A percentile compares a stretch with the other conserved stretches of the same genome.
These are phyloP conservation scores for Entomobrya multifasciata DNA, from an alignment of 2,888 invertebrate genomes.

Conservation along the genomic window DNA sequence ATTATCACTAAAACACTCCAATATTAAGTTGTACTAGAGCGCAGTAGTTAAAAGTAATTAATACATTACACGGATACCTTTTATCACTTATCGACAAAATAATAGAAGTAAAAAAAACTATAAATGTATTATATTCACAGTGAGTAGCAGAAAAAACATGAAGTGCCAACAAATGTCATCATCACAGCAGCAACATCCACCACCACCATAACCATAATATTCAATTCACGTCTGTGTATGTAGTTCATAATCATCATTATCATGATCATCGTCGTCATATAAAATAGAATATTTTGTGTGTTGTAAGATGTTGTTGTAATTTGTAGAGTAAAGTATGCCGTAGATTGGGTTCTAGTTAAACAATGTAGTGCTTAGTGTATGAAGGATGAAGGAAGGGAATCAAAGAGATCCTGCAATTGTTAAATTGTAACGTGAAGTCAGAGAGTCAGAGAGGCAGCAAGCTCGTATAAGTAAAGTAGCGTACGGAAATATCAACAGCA, in stretches of 20 bases:
- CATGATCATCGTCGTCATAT: neutral
- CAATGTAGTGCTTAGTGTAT: too few species aligned
- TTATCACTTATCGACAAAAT: neutral
- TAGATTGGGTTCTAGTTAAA: too few species aligned
- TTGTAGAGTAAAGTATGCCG: too few species aligned
- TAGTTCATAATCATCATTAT: neutral
- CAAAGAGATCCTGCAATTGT: too few species aligned
- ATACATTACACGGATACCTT: neutral
- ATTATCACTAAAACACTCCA: too few species aligned
- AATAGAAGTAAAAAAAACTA: neutral
- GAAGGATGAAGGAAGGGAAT: too few species aligned
- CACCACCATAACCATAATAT: neutral
- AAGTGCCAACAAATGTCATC: constrained; percentile 66
- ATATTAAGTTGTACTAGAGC: too few species aligned
- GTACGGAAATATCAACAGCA: neutral
- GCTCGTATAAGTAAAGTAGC: too few species aligned
- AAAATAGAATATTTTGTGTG: neutral
- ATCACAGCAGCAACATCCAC: constrained; percentile 22
- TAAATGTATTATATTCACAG: constrained; percentile 1
- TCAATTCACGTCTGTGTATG: constrained; percentile 19
- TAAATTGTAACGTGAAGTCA: too few species aligned
- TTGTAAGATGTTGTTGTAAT: too few species aligned
- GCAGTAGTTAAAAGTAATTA: neutral
- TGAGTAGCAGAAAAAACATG: neutral
- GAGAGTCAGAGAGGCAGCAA: too few species aligned